These are phyloP conservation scores for Enteromius anoplus DNA, from an alignment of 2,797 vertebrate species.

Conservation along the genomic window DNA sequence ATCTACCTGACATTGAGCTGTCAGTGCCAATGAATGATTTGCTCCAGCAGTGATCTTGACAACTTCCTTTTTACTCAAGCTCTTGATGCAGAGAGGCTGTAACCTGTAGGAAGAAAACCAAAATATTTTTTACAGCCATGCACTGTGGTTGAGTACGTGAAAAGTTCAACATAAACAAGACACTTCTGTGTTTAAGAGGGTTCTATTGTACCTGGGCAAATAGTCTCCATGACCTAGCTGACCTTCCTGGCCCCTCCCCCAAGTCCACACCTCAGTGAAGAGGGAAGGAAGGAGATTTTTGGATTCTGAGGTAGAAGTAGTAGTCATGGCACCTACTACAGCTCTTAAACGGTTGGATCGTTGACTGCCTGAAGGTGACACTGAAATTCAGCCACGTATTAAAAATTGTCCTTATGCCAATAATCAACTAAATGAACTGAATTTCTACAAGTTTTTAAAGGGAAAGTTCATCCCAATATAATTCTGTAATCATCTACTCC, in stretches of 20 bases:
- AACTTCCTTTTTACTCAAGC: slow-evolving; percentile 89
- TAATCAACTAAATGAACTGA: neutral
- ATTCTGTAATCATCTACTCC: neutral
- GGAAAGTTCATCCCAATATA: neutral
- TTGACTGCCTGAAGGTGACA: slow-evolving; percentile 80
- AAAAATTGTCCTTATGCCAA: neutral
- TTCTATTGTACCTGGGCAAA: slow-evolving; percentile 83
- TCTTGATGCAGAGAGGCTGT: slow-evolving; percentile 94
- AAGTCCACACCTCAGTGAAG: slow-evolving; percentile 96
- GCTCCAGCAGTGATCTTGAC: slow-evolving; percentile 89
- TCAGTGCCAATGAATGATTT: slow-evolving; percentile 92
- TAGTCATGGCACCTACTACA: slow-evolving; percentile 76
- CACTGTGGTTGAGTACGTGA: neutral
- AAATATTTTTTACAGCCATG: neutral
- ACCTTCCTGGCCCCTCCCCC: slow-evolving; percentile 95
- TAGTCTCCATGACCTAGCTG: slow-evolving; percentile 95
- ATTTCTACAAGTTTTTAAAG: neutral
- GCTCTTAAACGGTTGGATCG: slow-evolving; percentile 71
- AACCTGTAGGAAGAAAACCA: slow-evolving; percentile 75
- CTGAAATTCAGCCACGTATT: slow-evolving; percentile 58
- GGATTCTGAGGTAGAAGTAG: slow-evolving; percentile 72
- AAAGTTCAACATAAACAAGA: slow-evolving; percentile 30
- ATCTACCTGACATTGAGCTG: slow-evolving; percentile 91
- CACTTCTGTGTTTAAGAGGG: neutral
- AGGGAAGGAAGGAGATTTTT: slow-evolving; percentile 79